Percentiles rank a stretch among this genome's conserved stretches.
These are phyloP conservation scores for Pyrgilauda ruficollis DNA, from an alignment of 2,113 vertebrate genomes.

Conservation along the genomic window DNA sequence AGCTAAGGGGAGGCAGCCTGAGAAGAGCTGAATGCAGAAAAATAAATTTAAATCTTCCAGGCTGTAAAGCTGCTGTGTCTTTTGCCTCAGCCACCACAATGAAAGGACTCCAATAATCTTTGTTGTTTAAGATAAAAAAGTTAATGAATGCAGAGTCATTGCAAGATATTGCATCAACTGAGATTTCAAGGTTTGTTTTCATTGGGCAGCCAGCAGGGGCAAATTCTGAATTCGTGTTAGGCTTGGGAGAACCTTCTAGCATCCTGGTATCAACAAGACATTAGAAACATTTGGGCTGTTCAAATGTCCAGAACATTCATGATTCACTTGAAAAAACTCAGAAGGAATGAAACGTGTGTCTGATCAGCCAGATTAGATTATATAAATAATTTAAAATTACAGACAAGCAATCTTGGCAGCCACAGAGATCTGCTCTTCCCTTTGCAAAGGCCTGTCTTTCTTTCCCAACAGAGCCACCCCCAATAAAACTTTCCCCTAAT, in stretches of 20 bases:
- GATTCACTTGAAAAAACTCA: not conserved
- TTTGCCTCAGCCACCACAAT: not conserved
- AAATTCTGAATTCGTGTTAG: not conserved
- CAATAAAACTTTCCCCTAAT: not conserved
- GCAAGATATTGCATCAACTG: not conserved
- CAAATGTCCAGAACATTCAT: not conserved
- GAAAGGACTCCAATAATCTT: not conserved
- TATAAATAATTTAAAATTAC: conserved; percentile 20
- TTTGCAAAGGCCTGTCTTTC: not conserved
- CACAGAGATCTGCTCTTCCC: not conserved
- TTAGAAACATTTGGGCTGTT: not conserved
- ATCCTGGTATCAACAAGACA: not conserved
- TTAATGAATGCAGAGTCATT: not conserved
- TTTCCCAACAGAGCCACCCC: not conserved
- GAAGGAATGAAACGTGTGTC: conserved; percentile 34
- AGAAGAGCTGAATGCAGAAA: not conserved
- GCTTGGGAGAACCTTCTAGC: conserved; percentile 23
- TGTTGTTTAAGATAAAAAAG: conserved; percentile 38
- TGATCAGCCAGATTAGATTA: conserved; percentile 29
- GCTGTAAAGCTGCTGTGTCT: not conserved
- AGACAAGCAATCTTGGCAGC: not conserved
- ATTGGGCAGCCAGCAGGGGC: not conserved
- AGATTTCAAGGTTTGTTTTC: not conserved
- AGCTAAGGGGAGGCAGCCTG: not conserved
- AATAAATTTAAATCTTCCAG: not conserved